These are phyloP conservation scores for Hybos culiciformis DNA, from an alignment of 2,888 invertebrate genomes.

Conservation along the genomic window DNA sequence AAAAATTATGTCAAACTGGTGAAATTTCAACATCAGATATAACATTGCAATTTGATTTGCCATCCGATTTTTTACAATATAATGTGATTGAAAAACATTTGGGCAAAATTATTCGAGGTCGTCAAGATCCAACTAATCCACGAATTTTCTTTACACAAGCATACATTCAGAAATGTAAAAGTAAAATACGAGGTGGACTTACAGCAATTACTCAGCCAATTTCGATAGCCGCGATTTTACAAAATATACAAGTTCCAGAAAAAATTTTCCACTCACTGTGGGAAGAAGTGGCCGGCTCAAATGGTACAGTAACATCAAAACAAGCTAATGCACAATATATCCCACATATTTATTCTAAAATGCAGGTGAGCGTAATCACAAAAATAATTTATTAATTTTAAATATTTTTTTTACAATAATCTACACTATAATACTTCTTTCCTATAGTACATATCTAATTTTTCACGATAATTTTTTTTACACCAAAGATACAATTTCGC, in stretches of 20 bases:
- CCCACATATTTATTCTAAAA: conserved; percentile 53
- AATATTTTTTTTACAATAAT: background rate
- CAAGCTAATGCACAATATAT: conserved; percentile 51
- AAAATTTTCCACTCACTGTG: conserved; percentile 64
- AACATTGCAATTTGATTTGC: conserved; percentile 78
- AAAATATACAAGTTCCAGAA: conserved; percentile 66
- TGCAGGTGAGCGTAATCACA: conserved; percentile 42
- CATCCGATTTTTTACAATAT: conserved; percentile 74
- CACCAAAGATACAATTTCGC: background rate
- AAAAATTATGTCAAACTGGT: conserved; percentile 72
- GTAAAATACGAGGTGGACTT: conserved; percentile 76
- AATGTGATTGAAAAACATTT: conserved; percentile 62
- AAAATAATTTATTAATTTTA: background rate
- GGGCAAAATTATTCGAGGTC: conserved; percentile 69
- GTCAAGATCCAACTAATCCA: conserved; percentile 69
- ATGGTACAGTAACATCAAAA: conserved; percentile 51
- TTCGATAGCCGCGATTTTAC: conserved; percentile 62
- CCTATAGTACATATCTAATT: too few relatives aligned
- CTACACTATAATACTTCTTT: background rate
- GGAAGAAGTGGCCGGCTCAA: conserved; percentile 44
- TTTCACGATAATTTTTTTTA: too few relatives aligned
- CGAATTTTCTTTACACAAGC: conserved; percentile 81
- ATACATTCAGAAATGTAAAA: conserved; percentile 72
- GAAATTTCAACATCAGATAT: conserved; percentile 74
- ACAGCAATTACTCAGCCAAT: conserved; percentile 74